Evolutionary conservation across 2,113 vertebrate species (phyloP).

Genomic region (Elephantulus edwardii): DNA sequence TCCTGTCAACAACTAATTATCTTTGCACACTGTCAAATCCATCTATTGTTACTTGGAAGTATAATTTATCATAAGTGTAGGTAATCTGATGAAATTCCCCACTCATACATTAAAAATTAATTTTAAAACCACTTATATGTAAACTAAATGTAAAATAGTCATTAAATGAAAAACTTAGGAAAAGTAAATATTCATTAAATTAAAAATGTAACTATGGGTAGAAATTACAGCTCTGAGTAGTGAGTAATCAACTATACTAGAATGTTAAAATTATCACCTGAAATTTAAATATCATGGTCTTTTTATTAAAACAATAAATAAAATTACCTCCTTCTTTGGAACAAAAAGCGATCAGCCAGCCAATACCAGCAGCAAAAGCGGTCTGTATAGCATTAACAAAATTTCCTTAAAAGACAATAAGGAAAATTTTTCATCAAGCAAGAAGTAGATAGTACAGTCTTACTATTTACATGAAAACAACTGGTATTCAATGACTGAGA

Average conservation of each 20-base stretch:
- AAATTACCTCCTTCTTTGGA: slow-evolving; percentile 90
- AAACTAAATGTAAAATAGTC: too few relatives aligned
- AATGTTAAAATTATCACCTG: slow-evolving; percentile 2
- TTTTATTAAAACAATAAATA: slow-evolving; percentile 4
- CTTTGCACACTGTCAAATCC: slow-evolving; percentile 8
- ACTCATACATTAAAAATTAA: slow-evolving; percentile 1
- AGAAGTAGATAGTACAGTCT: not conserved
- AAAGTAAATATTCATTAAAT: not conserved
- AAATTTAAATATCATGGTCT: slow-evolving; percentile 23
- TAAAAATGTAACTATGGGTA: not conserved
- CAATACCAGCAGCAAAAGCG: slow-evolving; percentile 89
- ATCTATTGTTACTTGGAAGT: not conserved
- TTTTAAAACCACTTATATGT: not conserved
- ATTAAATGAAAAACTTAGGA: too few relatives aligned
- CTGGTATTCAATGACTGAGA: not conserved
- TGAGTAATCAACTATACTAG: not conserved
- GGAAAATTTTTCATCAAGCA: slow-evolving; percentile 55
- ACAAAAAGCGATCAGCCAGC: slow-evolving; percentile 97
- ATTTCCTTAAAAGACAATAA: slow-evolving; percentile 88
- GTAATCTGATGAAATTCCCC: not conserved
- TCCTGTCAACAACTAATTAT: not conserved
- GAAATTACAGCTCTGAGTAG: slow-evolving; percentile 32
- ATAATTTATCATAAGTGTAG: not conserved
- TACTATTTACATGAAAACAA: not conserved
- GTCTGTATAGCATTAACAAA: slow-evolving; percentile 91